These are phyloP conservation scores for Drosophila truncata DNA, from an alignment of 1,140 invertebrate species.

Conservation along the genomic window DNA sequence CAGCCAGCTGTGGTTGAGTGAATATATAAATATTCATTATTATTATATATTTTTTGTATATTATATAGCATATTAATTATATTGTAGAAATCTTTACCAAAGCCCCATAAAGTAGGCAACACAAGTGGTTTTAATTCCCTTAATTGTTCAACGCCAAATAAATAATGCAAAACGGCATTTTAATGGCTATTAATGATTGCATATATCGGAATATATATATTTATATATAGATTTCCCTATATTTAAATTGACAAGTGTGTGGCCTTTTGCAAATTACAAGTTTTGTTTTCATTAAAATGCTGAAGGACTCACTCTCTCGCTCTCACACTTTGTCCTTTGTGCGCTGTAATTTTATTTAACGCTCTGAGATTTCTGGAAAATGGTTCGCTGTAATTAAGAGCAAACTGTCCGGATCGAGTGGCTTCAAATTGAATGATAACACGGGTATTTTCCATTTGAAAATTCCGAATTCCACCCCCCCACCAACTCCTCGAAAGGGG, in stretches of 20 bases:
- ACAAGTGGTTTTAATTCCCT: conserved; percentile 6
- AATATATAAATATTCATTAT: neutral
- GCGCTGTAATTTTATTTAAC: conserved; percentile 28
- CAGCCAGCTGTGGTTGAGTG: conserved; percentile 92
- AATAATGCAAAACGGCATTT: conserved; percentile 15
- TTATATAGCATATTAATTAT: neutral
- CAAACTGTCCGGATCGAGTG: conserved; percentile 51
- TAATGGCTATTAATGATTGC: conserved; percentile 13
- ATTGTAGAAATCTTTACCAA: neutral
- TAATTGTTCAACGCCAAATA: neutral
- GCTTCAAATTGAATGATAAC: conserved; percentile 63
- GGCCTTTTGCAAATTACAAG: conserved; percentile 15
- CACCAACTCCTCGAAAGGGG: too few relatives aligned
- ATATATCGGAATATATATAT: neutral
- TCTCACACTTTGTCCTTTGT: conserved; percentile 8
- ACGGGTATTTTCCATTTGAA: conserved; percentile 32
- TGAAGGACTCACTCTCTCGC: neutral
- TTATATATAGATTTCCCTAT: neutral
- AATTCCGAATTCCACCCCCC: neutral
- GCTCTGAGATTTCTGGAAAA: conserved; percentile 15
- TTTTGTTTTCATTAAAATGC: conserved; percentile 13
- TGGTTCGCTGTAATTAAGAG: conserved; percentile 58
- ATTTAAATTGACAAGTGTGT: neutral
- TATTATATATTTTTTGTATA: neutral
- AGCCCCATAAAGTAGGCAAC: conserved; percentile 1